phyloP scores from a whole-genome alignment of 2,888 invertebrate genomes.

The Chelonus formosanus region DNA sequence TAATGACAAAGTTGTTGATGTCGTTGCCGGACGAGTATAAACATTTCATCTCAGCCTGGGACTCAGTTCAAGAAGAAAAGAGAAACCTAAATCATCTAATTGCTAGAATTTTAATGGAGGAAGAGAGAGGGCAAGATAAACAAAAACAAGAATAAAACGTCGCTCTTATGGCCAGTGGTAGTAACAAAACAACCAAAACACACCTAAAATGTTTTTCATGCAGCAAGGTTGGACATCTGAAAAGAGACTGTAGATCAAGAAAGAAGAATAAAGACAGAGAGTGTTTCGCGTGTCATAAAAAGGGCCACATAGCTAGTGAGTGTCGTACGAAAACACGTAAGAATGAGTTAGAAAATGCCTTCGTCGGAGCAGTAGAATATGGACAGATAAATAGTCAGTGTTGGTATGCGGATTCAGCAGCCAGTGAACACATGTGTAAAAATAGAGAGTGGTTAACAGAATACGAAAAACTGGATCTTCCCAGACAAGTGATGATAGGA shows the following conservation, averaged over 20 bases:
- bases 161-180: background rate
- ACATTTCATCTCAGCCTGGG: constrained; percentile 1
- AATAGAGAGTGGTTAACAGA: background rate
- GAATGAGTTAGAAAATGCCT: background rate
- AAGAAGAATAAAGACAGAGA: constrained; percentile 4
- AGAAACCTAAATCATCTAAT: background rate
- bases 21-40: background rate
- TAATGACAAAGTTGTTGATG: background rate
- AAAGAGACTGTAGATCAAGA: background rate
- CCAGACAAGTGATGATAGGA: background rate
- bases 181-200: too few relatives aligned
- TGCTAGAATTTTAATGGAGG: background rate
- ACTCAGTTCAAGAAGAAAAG: background rate
- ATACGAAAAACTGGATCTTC: constrained; percentile 1
- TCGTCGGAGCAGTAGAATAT: background rate
- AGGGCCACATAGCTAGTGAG: background rate
- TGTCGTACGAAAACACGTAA: constrained; percentile 1
- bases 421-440: constrained; percentile 7
- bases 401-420: background rate
- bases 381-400: background rate
- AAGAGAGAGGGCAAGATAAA: background rate
- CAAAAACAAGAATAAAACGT: too few relatives aligned
- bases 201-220: constrained; percentile 1
- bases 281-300: constrained; percentile 1
- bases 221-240: constrained; percentile 4